Evolutionary conservation across 2,888 invertebrate species (phyloP), one percentile per base, ranked within the genome.

Genomic region (Brachyptera risi): DNA sequence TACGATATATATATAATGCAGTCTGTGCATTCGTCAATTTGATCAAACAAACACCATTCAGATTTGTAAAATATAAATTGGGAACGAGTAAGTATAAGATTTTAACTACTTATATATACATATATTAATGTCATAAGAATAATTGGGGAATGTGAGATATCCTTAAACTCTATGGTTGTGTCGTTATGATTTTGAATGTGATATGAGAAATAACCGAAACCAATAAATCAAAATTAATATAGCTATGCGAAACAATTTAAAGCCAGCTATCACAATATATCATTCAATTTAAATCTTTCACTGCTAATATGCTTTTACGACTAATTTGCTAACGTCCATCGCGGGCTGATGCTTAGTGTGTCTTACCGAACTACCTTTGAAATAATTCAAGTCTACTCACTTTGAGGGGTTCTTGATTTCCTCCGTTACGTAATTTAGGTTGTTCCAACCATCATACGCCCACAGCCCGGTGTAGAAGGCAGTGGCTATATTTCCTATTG

Each of bases 391-490:
- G 31, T n/a, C 19, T 11, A 79, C 83, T 80, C 80, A 88, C 88
- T 83, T 88, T 77, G 86, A 94, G 63, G 98, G 99, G 78, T 97
- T 94, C 78, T 96, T 92, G 68, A 99, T 91, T 80, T 99, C 98
- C 79, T 99, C 99, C 66, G 98, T 97, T 65, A 99, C 97, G 80
- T 96, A 98, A 80, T 99, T 99, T 69, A 99, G 84, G 78, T 98
- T 99, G 78, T 99, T 99, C 95, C 95, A 96, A 69, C 95, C 95
- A 75, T 95, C 95, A 77, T 95, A 96, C 64, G 95, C 95, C 94
- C 94, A 95, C 27, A 94, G 82, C 65, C 95, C 95, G 35, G 92
- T 93, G 79, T 96, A 96, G 81, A 96, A 94, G 62, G 94, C 94
- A 38, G 92, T 92, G 66, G 95, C 95, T 70, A 95, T 87, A 76